phyloP scores from a whole-genome alignment of 2,113 vertebrate species.

The Rattus rattus region DNA sequence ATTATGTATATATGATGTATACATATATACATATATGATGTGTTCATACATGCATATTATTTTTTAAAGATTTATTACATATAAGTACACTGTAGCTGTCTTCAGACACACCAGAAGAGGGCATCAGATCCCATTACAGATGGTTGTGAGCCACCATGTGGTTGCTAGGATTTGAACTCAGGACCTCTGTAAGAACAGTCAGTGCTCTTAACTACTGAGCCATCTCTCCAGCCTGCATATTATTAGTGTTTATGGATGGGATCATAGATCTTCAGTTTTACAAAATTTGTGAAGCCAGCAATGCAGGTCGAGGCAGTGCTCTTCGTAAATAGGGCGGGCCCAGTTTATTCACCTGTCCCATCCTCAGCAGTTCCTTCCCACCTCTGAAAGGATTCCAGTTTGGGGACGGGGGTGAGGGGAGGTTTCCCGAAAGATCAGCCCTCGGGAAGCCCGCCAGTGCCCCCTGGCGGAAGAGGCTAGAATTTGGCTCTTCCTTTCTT shows the following conservation, averaged over 20 bases:
- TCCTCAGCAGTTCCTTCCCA: not conserved
- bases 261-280: not conserved
- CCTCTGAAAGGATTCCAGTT: not conserved
- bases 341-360: not conserved
- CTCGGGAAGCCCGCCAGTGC: not conserved
- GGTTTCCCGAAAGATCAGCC: rapidly evolving
- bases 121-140: no score
- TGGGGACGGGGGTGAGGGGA: not conserved
- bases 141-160: no score
- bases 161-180: no score
- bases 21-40: not conserved
- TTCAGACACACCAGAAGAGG: no score
- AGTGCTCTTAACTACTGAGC: no score
- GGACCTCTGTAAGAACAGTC: no score
- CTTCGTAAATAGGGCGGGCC: not conserved
- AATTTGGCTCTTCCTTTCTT: not conserved
- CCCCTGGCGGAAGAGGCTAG: conserved; percentile 33
- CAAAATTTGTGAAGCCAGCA: conserved; percentile 17
- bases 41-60: not conserved
- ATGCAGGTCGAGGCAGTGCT: not conserved
- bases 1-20: not conserved
- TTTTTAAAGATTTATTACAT: not conserved
- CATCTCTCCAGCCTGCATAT: no score
- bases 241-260: not conserved
- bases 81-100: no score